These are phyloP conservation scores for Pteropus rufus DNA, from an alignment of 2,797 vertebrate species.

Conservation along the genomic window DNA sequence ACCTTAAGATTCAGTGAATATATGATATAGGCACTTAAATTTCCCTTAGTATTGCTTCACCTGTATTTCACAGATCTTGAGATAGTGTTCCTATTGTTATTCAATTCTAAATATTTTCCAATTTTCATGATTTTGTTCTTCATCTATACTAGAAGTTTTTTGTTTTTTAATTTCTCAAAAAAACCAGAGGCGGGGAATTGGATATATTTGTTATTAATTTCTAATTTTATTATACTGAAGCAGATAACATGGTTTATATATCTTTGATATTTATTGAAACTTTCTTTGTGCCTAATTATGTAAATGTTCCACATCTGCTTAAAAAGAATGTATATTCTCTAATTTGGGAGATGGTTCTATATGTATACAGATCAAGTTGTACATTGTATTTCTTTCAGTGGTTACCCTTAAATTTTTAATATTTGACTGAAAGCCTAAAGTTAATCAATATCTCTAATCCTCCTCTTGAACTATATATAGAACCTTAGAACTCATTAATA, in stretches of 20 bases:
- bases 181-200: not conserved
- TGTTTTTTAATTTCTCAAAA: not conserved
- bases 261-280: not conserved
- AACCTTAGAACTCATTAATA: not conserved
- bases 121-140: not conserved
- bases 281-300: not conserved
- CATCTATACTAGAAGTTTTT: not conserved
- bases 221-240: not conserved
- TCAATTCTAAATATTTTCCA: not conserved
- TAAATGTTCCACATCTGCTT: not conserved
- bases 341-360: not conserved
- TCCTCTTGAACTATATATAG: not conserved
- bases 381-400: not conserved
- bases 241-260: constrained; percentile 7
- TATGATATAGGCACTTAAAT: not conserved
- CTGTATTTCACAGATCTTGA: not conserved
- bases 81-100: not conserved
- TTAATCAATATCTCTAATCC: constrained; percentile 25
- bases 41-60: not conserved
- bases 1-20: not conserved
- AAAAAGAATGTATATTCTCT: constrained; percentile 1
- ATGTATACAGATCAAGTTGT: not conserved
- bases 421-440: constrained; percentile 12
- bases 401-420: constrained; percentile 42
- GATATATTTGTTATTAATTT: constrained; percentile 8